Percentiles rank a stretch among this genome's conserved stretches.
Evolutionary conservation across 2,888 invertebrate species (phyloP).

Genomic region (Ferdinandea cuprea): DNA sequence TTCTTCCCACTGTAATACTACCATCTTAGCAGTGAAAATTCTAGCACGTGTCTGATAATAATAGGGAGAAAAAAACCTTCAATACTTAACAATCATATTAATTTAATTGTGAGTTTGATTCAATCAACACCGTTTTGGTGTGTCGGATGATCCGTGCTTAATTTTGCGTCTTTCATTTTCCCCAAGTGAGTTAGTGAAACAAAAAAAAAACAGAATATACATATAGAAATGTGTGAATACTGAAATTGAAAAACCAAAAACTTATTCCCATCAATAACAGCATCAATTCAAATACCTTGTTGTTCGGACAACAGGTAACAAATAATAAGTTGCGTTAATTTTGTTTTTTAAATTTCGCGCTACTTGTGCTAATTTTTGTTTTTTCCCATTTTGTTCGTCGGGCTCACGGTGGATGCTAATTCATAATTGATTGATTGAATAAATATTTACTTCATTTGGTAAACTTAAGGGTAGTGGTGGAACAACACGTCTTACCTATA

Average conservation of each 20-base stretch:
- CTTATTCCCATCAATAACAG: constrained; percentile 4
- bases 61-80: neutral
- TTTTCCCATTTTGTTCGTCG: constrained; percentile 21
- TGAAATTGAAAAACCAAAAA: constrained; percentile 1
- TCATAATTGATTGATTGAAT: constrained; percentile 62
- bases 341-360: too few relatives aligned
- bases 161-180: neutral
- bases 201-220: constrained; percentile 4
- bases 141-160: constrained; percentile 19
- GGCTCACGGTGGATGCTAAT: constrained; percentile 55
- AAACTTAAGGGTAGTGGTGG: constrained; percentile 28
- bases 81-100: constrained; percentile 1
- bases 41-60: constrained; percentile 10
- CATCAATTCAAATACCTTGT: constrained; percentile 29
- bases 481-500: constrained; percentile 15
- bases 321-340: constrained; percentile 12
- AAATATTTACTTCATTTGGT: constrained; percentile 55
- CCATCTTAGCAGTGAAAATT: neutral
- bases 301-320: constrained; percentile 21
- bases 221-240: neutral
- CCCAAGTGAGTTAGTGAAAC: constrained; percentile 13
- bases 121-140: constrained; percentile 28
- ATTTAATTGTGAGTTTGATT: constrained; percentile 12
- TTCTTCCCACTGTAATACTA: constrained; percentile 3
- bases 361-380: neutral